These are phyloP conservation scores for Dasysyrphus tricinctus DNA, from an alignment of 2,888 invertebrate genomes.

Conservation along the genomic window DNA sequence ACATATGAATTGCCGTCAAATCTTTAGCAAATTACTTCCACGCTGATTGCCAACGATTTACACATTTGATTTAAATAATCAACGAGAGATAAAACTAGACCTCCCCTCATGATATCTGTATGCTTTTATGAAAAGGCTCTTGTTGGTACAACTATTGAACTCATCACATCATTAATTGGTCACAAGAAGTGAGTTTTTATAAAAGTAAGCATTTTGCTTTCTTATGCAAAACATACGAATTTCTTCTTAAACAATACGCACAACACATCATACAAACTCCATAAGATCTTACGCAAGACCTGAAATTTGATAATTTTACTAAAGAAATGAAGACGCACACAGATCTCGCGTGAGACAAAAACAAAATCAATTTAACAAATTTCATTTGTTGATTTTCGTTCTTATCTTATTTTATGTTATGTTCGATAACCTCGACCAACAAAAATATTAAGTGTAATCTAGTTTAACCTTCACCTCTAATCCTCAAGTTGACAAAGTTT, in stretches of 20 bases:
- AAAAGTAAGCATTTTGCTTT: too few relatives aligned
- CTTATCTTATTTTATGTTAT: constrained; percentile 22
- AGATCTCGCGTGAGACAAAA: neutral
- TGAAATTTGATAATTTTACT: neutral
- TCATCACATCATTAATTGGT: too few relatives aligned
- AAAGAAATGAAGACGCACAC: neutral
- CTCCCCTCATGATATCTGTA: too few relatives aligned
- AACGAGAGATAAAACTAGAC: too few relatives aligned
- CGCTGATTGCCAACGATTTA: too few relatives aligned
- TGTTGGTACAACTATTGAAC: too few relatives aligned
- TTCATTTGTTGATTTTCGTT: neutral
- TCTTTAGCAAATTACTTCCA: too few relatives aligned
- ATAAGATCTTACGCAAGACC: neutral
- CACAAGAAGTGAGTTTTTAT: too few relatives aligned
- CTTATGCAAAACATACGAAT: neutral
- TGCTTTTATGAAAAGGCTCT: too few relatives aligned
- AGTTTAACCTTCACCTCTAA: constrained; percentile 27
- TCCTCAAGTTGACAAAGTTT: constrained; percentile 24
- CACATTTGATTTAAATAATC: too few relatives aligned
- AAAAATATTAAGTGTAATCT: constrained; percentile 20
- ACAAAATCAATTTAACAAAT: constrained; percentile 20
- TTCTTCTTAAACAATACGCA: neutral
- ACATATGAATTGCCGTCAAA: too few relatives aligned
- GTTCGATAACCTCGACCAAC: constrained; percentile 27
- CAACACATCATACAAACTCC: neutral